Conservation (phyloP, 2,888 invertebrate genomes). For the Dryobotodes eremita region DNA sequence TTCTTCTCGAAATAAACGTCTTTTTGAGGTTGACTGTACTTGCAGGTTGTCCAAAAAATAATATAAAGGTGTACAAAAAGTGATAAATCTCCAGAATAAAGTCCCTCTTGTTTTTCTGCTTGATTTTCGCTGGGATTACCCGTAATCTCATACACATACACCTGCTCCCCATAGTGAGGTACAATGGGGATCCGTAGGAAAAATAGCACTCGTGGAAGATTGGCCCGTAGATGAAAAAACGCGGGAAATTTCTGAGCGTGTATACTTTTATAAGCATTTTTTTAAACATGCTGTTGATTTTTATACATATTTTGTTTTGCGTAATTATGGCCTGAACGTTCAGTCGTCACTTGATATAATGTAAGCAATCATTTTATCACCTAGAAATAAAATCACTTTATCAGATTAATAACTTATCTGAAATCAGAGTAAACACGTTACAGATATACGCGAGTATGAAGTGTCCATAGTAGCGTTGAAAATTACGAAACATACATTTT, state of each 20-base stretch:
- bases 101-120: constrained; percentile 19
- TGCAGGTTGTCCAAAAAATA: background rate
- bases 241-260: background rate
- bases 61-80: constrained; percentile 19
- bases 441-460: too few relatives aligned
- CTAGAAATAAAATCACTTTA: too few relatives aligned
- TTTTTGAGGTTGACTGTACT: background rate
- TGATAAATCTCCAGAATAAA: constrained; percentile 45
- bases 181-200: constrained; percentile 12
- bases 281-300: background rate
- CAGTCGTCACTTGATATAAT: too few relatives aligned
- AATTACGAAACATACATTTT: too few relatives aligned
- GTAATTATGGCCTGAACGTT: too few relatives aligned
- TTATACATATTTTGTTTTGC: too few relatives aligned
- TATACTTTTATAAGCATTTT: background rate
- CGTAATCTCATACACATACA: constrained; percentile 44
- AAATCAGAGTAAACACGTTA: too few relatives aligned
- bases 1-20: too few relatives aligned
- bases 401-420: too few relatives aligned
- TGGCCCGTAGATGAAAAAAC: background rate
- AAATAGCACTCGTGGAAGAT: constrained; percentile 30
- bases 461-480: too few relatives aligned
- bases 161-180: constrained; percentile 44
- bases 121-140: constrained; percentile 46
- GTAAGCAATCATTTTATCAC: too few relatives aligned